These are phyloP conservation scores for Oscheius sp. DNA, from an alignment of 2,888 invertebrate genomes.

Conservation along the genomic window DNA sequence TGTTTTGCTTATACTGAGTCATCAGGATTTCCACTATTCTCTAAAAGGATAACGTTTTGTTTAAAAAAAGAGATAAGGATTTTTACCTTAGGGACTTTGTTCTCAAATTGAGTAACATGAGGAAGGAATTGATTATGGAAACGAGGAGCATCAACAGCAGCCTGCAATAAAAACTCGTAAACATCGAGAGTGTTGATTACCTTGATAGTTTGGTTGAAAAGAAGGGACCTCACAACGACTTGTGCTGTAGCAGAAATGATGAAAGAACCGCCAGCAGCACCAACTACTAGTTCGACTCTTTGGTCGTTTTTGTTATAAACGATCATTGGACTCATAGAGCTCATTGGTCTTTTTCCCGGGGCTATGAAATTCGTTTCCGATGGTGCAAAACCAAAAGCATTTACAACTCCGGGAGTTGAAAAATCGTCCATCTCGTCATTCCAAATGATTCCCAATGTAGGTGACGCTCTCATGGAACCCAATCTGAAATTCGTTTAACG, in stretches of 20 bases:
- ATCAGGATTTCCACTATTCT: constrained; percentile 57
- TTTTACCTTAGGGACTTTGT: constrained; percentile 77
- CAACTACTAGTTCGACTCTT: constrained; percentile 76
- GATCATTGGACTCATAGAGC: constrained; percentile 88
- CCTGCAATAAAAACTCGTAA: neutral
- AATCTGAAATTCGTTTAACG: constrained; percentile 43
- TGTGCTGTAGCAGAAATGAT: constrained; percentile 82
- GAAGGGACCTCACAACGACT: constrained; percentile 78
- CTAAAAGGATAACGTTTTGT: constrained; percentile 27
- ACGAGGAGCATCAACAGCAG: constrained; percentile 73
- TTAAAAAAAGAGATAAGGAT: neutral
- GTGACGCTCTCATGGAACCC: constrained; percentile 62
- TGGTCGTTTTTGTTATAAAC: constrained; percentile 77
- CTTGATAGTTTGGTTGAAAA: constrained; percentile 82
- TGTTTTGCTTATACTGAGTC: constrained; percentile 61
- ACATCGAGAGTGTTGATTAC: neutral
- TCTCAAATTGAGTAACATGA: constrained; percentile 79
- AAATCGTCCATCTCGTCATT: constrained; percentile 73
- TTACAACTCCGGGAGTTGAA: constrained; percentile 72
- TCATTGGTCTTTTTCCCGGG: constrained; percentile 84
- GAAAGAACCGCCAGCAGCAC: constrained; percentile 89
- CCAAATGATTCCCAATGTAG: constrained; percentile 67
- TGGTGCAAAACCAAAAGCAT: constrained; percentile 74
- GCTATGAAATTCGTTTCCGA: constrained; percentile 84
- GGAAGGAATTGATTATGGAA: constrained; percentile 74